These are phyloP conservation scores for Tenthredo notha DNA, from an alignment of 2,888 invertebrate species.

Conservation along the genomic window DNA sequence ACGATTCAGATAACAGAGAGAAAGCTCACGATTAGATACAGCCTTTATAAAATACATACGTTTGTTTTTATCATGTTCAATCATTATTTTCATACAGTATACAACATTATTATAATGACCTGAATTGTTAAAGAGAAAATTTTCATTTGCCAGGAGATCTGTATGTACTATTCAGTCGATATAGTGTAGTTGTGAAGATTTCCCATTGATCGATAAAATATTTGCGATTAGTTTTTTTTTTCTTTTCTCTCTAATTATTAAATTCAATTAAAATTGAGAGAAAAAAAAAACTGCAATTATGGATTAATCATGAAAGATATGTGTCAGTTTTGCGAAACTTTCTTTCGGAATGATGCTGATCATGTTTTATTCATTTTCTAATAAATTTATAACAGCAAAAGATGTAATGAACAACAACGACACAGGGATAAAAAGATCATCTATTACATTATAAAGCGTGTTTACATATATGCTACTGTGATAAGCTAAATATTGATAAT, in stretches of 20 bases:
- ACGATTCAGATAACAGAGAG: background rate
- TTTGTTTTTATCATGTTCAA: constrained; percentile 1
- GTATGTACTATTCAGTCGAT: background rate
- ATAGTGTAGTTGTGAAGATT: background rate
- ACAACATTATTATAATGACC: background rate
- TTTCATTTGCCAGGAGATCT: constrained; percentile 34
- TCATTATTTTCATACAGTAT: background rate
- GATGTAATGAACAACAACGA: background rate
- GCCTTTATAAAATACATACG: background rate
- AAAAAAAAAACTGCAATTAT: background rate
- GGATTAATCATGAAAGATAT: background rate
- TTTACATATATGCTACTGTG: constrained; percentile 16
- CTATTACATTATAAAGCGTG: constrained; percentile 4
- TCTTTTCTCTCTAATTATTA: background rate
- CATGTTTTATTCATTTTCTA: background rate
- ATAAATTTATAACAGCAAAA: background rate
- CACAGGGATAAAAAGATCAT: background rate
- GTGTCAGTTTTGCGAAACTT: background rate
- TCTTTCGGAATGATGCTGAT: background rate
- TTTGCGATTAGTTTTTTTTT: background rate
- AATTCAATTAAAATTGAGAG: background rate
- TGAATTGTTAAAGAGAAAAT: constrained; percentile 27
- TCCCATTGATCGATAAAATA: background rate
- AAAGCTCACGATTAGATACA: constrained; percentile 17
- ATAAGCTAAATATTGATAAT: constrained; percentile 21